Conservation (phyloP, 2,888 invertebrate species). For the Deroplatys truncata region DNA sequence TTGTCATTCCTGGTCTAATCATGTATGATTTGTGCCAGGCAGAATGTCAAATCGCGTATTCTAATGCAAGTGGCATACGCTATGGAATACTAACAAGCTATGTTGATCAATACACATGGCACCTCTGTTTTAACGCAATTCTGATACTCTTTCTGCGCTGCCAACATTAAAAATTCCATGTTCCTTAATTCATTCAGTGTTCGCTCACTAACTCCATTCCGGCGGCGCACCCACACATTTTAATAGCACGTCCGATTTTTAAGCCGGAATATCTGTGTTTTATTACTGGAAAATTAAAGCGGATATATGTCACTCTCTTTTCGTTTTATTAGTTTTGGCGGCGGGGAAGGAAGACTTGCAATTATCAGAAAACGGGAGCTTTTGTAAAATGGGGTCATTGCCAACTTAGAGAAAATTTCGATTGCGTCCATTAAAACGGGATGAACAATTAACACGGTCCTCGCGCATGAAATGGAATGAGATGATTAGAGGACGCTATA, state of each 20-base stretch:
- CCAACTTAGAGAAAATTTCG: neutral
- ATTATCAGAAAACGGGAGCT: neutral
- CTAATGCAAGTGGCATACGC: too few relatives aligned
- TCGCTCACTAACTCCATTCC: neutral
- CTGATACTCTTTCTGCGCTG: neutral
- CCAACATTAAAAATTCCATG: neutral
- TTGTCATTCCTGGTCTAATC: too few relatives aligned
- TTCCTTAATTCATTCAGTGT: neutral
- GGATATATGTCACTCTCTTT: neutral
- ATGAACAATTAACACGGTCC: neutral
- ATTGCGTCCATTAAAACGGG: neutral
- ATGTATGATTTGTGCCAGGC: too few relatives aligned
- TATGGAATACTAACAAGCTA: too few relatives aligned
- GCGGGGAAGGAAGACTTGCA: neutral
- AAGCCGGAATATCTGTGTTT: neutral
- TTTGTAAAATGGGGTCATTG: neutral
- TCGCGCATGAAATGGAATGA: neutral
- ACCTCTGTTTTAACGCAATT: neutral
- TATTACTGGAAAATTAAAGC: neutral
- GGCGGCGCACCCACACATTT: neutral
- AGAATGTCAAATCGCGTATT: too few relatives aligned
- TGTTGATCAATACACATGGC: neutral
- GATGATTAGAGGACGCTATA: neutral
- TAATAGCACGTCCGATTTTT: neutral
- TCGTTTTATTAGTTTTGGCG: neutral